Percentiles rank a stretch among this genome's conserved stretches.
These are phyloP conservation scores for Dendrophyllia cribrosa DNA, from an alignment of 64 coral and sea anemone species.

Conservation along the genomic window DNA sequence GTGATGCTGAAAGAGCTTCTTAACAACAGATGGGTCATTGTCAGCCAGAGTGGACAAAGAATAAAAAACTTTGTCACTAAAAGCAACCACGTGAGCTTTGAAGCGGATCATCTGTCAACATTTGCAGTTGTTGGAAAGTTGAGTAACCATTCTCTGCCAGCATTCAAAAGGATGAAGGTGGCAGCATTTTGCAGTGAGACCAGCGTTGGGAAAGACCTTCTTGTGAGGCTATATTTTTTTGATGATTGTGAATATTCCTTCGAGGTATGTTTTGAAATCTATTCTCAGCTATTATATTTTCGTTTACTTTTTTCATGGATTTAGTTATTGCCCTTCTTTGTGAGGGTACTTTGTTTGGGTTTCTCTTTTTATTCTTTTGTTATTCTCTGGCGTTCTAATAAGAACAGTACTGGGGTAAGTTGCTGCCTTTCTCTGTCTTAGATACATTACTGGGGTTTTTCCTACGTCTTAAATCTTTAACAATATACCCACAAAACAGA, in stretches of 20 bases:
- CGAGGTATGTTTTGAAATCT: neutral
- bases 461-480: too few relatives aligned
- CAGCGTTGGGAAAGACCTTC: conserved; percentile 33
- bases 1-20: neutral
- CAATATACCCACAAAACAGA: too few relatives aligned
- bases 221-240: conserved; percentile 34
- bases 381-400: too few relatives aligned
- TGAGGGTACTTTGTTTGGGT: too few relatives aligned
- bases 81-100: conserved; percentile 47
- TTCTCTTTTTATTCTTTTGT: too few relatives aligned
- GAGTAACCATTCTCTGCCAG: neutral
- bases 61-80: neutral
- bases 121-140: conserved; percentile 47
- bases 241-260: conserved; percentile 47
- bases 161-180: conserved; percentile 54
- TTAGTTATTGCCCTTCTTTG: too few relatives aligned
- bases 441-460: too few relatives aligned
- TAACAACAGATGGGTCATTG: conserved; percentile 7
- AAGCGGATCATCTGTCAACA: conserved; percentile 8
- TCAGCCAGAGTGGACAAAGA: neutral
- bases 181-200: conserved; percentile 22
- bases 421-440: too few relatives aligned
- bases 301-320: too few relatives aligned
- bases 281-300: too few relatives aligned
- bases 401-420: too few relatives aligned